phyloP scores from a whole-genome alignment of 2,888 invertebrate species.

The Halocaridina rubra region DNA sequence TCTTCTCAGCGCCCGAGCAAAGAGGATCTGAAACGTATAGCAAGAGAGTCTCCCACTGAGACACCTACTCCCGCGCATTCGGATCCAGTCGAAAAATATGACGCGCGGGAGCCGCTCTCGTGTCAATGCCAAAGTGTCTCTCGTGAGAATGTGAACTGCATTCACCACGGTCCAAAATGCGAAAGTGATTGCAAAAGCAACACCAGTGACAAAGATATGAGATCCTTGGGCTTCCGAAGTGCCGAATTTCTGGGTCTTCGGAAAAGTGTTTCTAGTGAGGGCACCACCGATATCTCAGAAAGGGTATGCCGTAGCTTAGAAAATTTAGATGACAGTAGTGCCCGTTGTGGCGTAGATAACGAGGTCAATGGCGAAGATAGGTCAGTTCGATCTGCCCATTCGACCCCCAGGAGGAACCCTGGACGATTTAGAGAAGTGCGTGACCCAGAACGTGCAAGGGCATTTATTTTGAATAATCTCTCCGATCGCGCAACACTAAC shows the following conservation, averaged over 20 bases:
- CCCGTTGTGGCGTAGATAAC: neutral
- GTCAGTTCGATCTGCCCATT: conserved; percentile 40
- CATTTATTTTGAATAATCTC: conserved; percentile 37
- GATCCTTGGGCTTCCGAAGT: neutral
- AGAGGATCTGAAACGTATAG: too few species aligned
- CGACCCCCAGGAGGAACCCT: conserved; percentile 27
- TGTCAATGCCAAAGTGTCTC: conserved; percentile 6
- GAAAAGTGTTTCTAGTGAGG: conserved; percentile 6
- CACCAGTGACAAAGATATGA: neutral
- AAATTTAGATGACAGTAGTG: conserved; percentile 18
- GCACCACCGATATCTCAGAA: conserved; percentile 12
- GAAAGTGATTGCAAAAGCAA: neutral
- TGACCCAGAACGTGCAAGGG: conserved; percentile 44
- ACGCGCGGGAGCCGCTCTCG: neutral
- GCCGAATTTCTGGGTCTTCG: conserved; percentile 3
- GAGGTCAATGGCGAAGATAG: conserved; percentile 18
- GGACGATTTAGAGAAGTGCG: conserved; percentile 28
- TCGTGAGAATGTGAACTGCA: neutral
- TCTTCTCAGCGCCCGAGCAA: too few species aligned
- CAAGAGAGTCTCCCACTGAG: neutral
- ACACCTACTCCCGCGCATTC: neutral
- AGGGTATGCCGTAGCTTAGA: conserved; percentile 37
- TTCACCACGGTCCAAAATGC: neutral
- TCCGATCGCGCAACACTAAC: conserved; percentile 43
- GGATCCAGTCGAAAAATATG: neutral